These are phyloP conservation scores for Tenebrosternarchus preto DNA, from an alignment of 2,113 vertebrate genomes.

Conservation along the genomic window DNA sequence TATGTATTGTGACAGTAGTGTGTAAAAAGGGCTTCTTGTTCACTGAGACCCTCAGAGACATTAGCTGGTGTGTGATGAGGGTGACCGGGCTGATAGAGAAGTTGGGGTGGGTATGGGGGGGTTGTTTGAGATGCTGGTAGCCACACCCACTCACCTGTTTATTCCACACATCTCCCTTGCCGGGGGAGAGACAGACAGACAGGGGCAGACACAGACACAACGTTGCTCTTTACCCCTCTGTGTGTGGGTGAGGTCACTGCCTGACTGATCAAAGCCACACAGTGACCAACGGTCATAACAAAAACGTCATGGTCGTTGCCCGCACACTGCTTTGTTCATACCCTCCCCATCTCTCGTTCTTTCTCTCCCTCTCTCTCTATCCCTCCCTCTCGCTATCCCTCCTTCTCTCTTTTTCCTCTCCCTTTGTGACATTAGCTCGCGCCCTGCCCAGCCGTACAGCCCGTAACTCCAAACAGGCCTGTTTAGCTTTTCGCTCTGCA, in stretches of 20 bases:
- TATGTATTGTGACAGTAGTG: conserved; percentile 49
- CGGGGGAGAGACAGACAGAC: background rate
- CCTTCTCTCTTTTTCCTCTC: background rate
- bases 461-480: no score
- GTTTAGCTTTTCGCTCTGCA: background rate
- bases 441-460: no score
- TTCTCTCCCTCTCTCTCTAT: background rate
- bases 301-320: conserved; percentile 4
- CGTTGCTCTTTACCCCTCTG: background rate
- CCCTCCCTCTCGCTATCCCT: no score
- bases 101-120: background rate
- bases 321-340: conserved; percentile 7
- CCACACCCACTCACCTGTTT: background rate
- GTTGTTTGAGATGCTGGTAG: background rate
- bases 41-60: conserved; percentile 57
- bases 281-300: conserved; percentile 19
- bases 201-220: background rate
- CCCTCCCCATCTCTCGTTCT: background rate
- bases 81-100: background rate
- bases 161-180: background rate
- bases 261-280: conserved; percentile 23
- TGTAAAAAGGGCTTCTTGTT: conserved; percentile 58
- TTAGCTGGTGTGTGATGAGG: conserved; percentile 3
- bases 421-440: background rate
- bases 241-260: conserved; percentile 6